A percentile compares a stretch with the other conserved stretches of the same genome.
Conservation (phyloP, 2,888 invertebrate genomes). For the Allophyes oxyacanthae region DNA sequence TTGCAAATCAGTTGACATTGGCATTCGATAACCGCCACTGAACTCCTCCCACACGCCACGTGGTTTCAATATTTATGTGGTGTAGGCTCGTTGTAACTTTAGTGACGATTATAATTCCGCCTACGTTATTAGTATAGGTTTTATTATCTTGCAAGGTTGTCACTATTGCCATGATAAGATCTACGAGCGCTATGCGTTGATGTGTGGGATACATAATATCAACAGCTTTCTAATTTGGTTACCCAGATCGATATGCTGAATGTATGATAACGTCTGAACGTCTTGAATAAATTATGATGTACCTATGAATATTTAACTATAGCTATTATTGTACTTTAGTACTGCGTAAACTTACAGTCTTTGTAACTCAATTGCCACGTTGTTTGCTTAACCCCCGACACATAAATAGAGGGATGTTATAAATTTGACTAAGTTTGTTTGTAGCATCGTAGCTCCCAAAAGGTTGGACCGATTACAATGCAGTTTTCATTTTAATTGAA, state of each 20-base stretch:
- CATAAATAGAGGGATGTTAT: too few species aligned
- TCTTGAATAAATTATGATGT: too few species aligned
- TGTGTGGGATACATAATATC: conserved; percentile 27
- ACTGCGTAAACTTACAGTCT: too few species aligned
- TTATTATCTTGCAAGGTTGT: neutral
- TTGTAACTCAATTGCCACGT: too few species aligned
- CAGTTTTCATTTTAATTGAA: too few species aligned
- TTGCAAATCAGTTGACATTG: conserved; percentile 86
- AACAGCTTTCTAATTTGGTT: conserved; percentile 48
- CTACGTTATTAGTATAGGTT: conserved; percentile 8
- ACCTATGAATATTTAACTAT: too few species aligned
- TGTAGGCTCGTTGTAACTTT: conserved; percentile 3
- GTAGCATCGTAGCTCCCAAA: too few species aligned
- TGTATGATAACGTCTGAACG: conserved; percentile 21
- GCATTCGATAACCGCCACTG: conserved; percentile 72
- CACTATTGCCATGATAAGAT: neutral
- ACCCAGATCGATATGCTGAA: conserved; percentile 41
- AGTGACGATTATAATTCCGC: conserved; percentile 2
- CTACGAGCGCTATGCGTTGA: conserved; percentile 10
- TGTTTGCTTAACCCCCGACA: too few species aligned
- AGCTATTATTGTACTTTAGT: too few species aligned
- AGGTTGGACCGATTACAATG: too few species aligned
- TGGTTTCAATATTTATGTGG: conserved; percentile 44
- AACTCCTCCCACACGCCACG: conserved; percentile 50
- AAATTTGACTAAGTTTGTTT: too few species aligned